Conservation (phyloP, 2,797 vertebrate genomes). For the Cryptoprocta ferox region DNA sequence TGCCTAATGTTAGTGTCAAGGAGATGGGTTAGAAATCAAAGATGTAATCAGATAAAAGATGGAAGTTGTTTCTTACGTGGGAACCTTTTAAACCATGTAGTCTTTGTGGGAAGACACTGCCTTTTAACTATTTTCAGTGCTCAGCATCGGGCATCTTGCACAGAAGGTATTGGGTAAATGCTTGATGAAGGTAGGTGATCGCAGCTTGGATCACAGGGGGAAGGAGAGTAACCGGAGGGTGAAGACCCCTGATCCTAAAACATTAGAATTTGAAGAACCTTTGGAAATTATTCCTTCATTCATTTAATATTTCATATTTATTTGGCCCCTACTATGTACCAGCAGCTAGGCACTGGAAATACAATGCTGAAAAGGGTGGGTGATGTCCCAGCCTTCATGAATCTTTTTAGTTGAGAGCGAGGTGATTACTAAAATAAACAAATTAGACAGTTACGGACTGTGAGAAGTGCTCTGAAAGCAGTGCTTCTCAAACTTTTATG, state of each 20-base stretch:
- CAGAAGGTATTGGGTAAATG: neutral
- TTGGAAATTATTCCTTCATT: neutral
- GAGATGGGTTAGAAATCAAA: neutral
- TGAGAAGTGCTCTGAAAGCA: neutral
- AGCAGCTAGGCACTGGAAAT: neutral
- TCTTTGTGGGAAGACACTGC: neutral
- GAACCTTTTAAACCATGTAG: neutral
- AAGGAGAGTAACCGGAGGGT: neutral
- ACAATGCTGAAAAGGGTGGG: neutral
- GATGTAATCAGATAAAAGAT: neutral
- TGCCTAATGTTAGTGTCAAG: neutral
- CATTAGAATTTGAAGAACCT: neutral
- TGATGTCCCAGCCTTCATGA: neutral
- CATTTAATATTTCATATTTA: neutral
- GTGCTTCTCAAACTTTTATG: neutral
- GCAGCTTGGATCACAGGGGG: neutral
- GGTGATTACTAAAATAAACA: neutral
- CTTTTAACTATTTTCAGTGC: neutral
- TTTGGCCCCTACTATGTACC: neutral
- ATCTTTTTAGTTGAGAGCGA: neutral
- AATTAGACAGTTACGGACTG: neutral
- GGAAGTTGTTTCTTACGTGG: neutral
- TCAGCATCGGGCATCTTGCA: neutral
- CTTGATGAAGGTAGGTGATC: neutral
- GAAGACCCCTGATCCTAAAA: neutral